phyloP scores from a whole-genome alignment of 2,888 invertebrate species.

The Protonemura montana region DNA sequence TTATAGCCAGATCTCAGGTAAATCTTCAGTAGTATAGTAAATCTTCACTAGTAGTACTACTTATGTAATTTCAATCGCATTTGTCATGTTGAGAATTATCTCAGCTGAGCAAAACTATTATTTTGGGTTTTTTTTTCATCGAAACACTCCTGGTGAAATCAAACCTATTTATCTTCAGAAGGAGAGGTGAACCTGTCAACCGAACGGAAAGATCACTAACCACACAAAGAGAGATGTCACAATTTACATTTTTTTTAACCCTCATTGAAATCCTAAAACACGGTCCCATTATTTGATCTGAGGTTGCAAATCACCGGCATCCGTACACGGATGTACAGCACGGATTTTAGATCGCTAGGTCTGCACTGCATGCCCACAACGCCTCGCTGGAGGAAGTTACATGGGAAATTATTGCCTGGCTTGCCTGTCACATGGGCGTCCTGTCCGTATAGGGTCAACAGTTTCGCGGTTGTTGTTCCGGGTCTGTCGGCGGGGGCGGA shows the following conservation, averaged over 20 bases:
- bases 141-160: background rate
- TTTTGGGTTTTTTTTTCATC: too few species aligned
- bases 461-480: background rate
- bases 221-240: background rate
- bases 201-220: background rate
- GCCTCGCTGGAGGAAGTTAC: background rate
- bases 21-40: too few species aligned
- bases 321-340: background rate
- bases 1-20: too few species aligned
- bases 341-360: background rate
- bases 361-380: too few species aligned
- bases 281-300: background rate
- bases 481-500: background rate
- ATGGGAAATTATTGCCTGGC: background rate
- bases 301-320: background rate
- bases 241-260: background rate
- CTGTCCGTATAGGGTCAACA: background rate
- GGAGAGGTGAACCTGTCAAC: background rate
- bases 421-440: background rate
- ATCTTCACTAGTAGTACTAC: too few species aligned
- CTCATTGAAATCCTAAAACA: too few species aligned
- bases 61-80: too few species aligned
- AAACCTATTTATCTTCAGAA: background rate
- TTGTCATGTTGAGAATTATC: too few species aligned
- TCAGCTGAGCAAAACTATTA: too few species aligned